Base-by-base conservation (phyloP, 2,888 invertebrate genomes). In the Sericinus montela region DNA sequence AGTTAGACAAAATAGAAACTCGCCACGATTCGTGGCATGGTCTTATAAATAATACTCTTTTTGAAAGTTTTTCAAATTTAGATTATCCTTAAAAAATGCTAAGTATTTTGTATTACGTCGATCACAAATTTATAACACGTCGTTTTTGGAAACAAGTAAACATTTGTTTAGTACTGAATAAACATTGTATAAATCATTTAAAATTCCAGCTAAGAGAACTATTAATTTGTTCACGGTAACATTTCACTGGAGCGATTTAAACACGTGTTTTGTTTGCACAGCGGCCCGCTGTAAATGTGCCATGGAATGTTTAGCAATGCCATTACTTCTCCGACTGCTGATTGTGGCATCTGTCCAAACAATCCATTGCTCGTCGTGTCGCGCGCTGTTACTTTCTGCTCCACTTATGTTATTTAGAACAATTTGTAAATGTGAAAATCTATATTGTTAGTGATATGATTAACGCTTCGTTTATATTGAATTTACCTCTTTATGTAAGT, bases 241-340 rank as follows among this genome's bases (percentile, higher is more conserved):
- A 71, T 68, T 70, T 69, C 62, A 65, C 67, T 66, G 67, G 70
- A 67, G 63, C 64, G 68, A 75, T 78, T 69, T 63, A 63, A 69
- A 73, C 75, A 75, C 72, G 72, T 76, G 77, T 75, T 64, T 66
- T 72, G 72, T 80, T 78, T 76, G 72, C 72, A 69, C 70, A 73
- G 71, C 62, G 63, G 66, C 59, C 60, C 61, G 65, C 62, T 68
- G 73, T 75, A 71, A 75, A 80, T 72, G 70, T 71, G 65, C 60
- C 67, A 51, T 47, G 59, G 58, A 60, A 61, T 65, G 62, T 63
- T 59, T 57, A 60, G 63, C 57, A 56, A 56, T 54, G 57, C 51
- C 43, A 50, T 52, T 52, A 53, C 54, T 48, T 44, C 49, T 54
- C 37, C 52, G 45, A 50, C 54, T 53, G 50, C 48, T 40, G 55